Evolutionary conservation across 2,797 vertebrate genomes (phyloP).

Genomic region (Urophycis tenuis): DNA sequence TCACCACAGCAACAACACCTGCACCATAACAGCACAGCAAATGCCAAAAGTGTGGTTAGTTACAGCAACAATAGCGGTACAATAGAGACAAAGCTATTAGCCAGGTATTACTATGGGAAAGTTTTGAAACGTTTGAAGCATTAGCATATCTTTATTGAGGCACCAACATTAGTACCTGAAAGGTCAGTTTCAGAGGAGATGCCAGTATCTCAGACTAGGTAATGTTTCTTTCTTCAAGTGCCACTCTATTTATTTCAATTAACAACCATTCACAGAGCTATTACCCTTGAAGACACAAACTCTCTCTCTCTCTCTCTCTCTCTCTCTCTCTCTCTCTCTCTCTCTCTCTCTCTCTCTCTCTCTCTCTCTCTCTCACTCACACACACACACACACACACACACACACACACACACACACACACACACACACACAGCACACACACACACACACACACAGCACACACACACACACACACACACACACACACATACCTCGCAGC

Average conservation of each 20-base stretch:
- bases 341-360: no score
- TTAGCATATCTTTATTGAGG: not conserved
- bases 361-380: not conserved
- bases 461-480: not conserved
- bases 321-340: not conserved
- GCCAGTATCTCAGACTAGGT: not conserved
- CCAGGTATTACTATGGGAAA: not conserved
- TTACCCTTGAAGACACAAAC: not conserved
- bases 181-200: not conserved
- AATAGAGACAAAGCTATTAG: not conserved
- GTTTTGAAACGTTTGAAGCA: not conserved
- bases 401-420: slow-evolving; percentile 2
- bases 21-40: not conserved
- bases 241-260: slow-evolving; percentile 4
- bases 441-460: slow-evolving; percentile 6
- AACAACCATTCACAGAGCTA: not conserved
- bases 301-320: not conserved
- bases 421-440: not conserved
- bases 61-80: not conserved
- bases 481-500: not conserved
- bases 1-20: no score
- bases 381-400: slow-evolving; percentile 10
- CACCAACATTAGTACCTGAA: not conserved
- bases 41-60: not conserved
- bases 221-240: not conserved